phyloP scores from a whole-genome alignment of 1,140 invertebrate genomes.

The Drosophila ananassae region DNA sequence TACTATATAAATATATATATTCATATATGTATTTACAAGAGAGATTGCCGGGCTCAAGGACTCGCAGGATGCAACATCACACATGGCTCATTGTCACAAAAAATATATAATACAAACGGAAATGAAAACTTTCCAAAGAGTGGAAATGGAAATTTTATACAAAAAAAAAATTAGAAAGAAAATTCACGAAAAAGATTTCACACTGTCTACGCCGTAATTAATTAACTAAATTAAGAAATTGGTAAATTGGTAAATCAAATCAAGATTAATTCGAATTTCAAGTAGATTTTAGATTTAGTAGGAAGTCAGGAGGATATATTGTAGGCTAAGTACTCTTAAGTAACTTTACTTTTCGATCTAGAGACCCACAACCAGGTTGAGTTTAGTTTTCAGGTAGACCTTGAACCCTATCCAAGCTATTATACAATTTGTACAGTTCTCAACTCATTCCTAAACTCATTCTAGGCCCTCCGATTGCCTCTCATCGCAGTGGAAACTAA shows the following conservation, averaged over 20 bases:
- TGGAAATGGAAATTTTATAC: slow-evolving; percentile 35
- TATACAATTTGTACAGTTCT: slow-evolving; percentile 70
- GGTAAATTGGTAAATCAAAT: slow-evolving; percentile 34
- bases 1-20: slow-evolving; percentile 28
- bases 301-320: slow-evolving; percentile 37
- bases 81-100: slow-evolving; percentile 38
- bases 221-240: slow-evolving; percentile 4
- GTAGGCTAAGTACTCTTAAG: slow-evolving; percentile 42
- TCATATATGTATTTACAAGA: slow-evolving; percentile 35
- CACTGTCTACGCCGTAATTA: slow-evolving; percentile 43
- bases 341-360: slow-evolving; percentile 50
- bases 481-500: slow-evolving; percentile 50
- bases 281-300: slow-evolving; percentile 56
- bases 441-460: slow-evolving; percentile 9
- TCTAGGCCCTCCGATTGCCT: slow-evolving; percentile 24
- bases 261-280: slow-evolving; percentile 45
- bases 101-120: slow-evolving; percentile 28
- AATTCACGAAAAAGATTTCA: slow-evolving; percentile 80
- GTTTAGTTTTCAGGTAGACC: slow-evolving; percentile 37
- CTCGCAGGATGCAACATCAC: slow-evolving; percentile 42
- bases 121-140: slow-evolving; percentile 23
- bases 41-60: background rate
- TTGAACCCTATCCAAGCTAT: slow-evolving; percentile 70
- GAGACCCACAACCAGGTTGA: slow-evolving; percentile 76
- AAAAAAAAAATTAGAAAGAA: slow-evolving; percentile 30